These are phyloP conservation scores for Spilogale gracilis DNA, from an alignment of 2,113 vertebrate genomes.

Conservation along the genomic window DNA sequence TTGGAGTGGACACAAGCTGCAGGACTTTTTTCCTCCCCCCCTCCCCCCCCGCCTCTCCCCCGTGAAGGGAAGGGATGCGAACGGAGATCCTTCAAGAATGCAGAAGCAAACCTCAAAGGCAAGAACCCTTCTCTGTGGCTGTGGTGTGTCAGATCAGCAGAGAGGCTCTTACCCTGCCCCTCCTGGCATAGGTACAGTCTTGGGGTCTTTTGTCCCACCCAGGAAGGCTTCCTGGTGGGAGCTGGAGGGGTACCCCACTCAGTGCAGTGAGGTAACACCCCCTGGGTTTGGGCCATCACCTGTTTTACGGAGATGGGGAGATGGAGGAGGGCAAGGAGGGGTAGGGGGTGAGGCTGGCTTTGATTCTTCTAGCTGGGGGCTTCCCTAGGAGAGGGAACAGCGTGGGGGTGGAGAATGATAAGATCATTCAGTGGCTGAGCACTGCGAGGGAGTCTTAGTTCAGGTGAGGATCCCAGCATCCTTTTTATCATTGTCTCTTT, in stretches of 20 bases:
- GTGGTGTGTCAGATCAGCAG: not conserved
- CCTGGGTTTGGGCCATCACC: not conserved
- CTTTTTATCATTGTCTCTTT: not conserved
- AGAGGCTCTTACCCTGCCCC: accelerated
- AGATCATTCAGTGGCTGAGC: too few species aligned
- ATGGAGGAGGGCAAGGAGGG: not conserved
- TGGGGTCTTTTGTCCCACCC: not conserved
- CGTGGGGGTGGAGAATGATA: not conserved
- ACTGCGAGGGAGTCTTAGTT: not conserved
- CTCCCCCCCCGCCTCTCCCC: too few species aligned
- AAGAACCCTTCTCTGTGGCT: not conserved
- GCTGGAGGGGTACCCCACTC: not conserved
- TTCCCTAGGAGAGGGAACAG: not conserved
- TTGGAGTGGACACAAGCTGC: constrained; percentile 32
- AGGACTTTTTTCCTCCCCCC: not conserved
- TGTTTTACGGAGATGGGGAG: not conserved
- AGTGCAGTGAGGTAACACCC: not conserved
- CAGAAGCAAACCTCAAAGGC: not conserved
- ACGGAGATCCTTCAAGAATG: constrained; percentile 37
- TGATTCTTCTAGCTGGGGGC: not conserved
- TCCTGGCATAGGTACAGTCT: not conserved
- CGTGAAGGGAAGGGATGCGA: not conserved
- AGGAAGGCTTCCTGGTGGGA: not conserved
- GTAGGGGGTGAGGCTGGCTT: accelerated
- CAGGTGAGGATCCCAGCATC: not conserved